phyloP scores from a whole-genome alignment of 2,113 vertebrate genomes.

The Oncorhynchus masou region DNA sequence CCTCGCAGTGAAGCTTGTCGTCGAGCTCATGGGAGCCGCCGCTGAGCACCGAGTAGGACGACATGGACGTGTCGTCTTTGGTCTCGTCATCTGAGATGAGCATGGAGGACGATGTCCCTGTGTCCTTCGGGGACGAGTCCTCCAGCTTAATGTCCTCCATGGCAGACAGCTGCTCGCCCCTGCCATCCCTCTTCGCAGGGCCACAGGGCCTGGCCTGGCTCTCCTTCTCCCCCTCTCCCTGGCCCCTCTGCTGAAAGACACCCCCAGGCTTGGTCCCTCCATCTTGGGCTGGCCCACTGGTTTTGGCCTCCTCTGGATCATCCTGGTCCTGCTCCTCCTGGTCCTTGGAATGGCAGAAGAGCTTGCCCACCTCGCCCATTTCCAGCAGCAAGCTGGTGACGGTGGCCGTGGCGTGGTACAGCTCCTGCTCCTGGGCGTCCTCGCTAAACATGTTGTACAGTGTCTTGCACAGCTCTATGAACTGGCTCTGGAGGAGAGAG shows the following conservation, averaged over 20 bases:
- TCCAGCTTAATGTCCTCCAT: slow-evolving; percentile 96
- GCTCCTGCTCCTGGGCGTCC: slow-evolving; percentile 88
- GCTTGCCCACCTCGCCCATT: slow-evolving; percentile 96
- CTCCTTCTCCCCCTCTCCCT: slow-evolving; percentile 55
- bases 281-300: background rate
- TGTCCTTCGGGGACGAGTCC: slow-evolving; percentile 89
- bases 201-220: slow-evolving; percentile 12
- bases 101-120: slow-evolving; percentile 87
- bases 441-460: slow-evolving; percentile 99
- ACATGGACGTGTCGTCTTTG: slow-evolving; percentile 96
- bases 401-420: slow-evolving; percentile 93
- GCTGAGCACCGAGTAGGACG: slow-evolving; percentile 95
- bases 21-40: slow-evolving; percentile 92
- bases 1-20: slow-evolving; percentile 93
- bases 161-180: slow-evolving; percentile 55
- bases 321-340: slow-evolving; percentile 38
- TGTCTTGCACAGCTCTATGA: slow-evolving; percentile 96
- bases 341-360: slow-evolving; percentile 72
- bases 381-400: slow-evolving; percentile 96
- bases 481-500: slow-evolving; percentile 81
- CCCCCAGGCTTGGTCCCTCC: background rate
- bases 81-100: slow-evolving; percentile 93
- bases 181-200: slow-evolving; percentile 35
- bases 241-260: slow-evolving; percentile 38
- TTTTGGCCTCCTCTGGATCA: slow-evolving; percentile 37